Percentiles rank a stretch among this genome's conserved stretches.
These are phyloP conservation scores for Aplochiton taeniatus DNA, from an alignment of 2,797 vertebrate species.

Conservation along the genomic window DNA sequence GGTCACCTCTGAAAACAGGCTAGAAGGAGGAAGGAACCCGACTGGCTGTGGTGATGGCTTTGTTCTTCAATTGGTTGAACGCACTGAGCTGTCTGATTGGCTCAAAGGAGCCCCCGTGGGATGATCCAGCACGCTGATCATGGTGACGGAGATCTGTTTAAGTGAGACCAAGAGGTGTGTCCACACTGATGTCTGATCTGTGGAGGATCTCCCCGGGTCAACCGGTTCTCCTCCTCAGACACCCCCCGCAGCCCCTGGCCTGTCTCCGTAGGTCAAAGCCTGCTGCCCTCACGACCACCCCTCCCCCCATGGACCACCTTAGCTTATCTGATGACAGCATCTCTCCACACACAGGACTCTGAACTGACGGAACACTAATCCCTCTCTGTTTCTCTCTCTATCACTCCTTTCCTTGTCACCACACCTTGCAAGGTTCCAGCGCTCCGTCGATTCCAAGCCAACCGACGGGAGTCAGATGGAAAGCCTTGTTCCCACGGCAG, in stretches of 20 bases:
- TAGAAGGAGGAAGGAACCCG: slow-evolving; percentile 11
- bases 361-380: slow-evolving; percentile 58
- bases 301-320: slow-evolving; percentile 54
- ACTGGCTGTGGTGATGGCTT: neutral
- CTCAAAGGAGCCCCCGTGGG: neutral
- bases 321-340: slow-evolving; percentile 67
- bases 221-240: slow-evolving; percentile 13
- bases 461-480: slow-evolving; percentile 55
- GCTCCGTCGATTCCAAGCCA: slow-evolving; percentile 53
- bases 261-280: slow-evolving; percentile 34
- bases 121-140: no score
- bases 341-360: slow-evolving; percentile 49
- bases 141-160: no score
- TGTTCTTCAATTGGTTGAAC: neutral
- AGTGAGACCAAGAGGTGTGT: neutral
- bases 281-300: slow-evolving; percentile 30
- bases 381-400: slow-evolving; percentile 54
- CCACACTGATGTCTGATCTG: neutral
- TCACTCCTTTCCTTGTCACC: slow-evolving; percentile 64
- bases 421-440: slow-evolving; percentile 54
- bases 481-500: slow-evolving; percentile 60
- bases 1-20: slow-evolving; percentile 67
- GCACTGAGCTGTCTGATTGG: neutral
- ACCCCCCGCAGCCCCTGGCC: neutral
- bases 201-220: neutral